Evolutionary conservation across 2,888 invertebrate species (phyloP).

Genomic region (Parelbella ahira): DNA sequence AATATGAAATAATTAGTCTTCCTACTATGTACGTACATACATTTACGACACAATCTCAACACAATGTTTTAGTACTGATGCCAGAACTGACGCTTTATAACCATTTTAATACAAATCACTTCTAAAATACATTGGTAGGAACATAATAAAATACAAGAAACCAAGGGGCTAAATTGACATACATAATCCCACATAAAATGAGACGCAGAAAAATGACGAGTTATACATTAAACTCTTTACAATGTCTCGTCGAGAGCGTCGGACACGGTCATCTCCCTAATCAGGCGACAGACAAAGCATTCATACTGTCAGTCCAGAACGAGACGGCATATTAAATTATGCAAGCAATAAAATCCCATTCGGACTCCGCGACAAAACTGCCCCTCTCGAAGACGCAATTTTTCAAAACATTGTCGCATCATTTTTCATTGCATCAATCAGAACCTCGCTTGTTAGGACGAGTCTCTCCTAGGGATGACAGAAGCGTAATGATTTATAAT

Average conservation of each 20-base stretch:
- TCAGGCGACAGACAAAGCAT: slow-evolving; percentile 47
- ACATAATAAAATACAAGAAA: too few species aligned
- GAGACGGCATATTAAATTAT: slow-evolving; percentile 64
- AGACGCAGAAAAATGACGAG: slow-evolving; percentile 68
- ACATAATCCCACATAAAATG: too few species aligned
- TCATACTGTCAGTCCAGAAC: slow-evolving; percentile 31
- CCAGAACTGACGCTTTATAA: too few species aligned
- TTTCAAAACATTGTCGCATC: slow-evolving; percentile 77
- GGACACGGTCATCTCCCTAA: slow-evolving; percentile 58
- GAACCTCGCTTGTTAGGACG: slow-evolving; percentile 47
- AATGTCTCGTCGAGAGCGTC: slow-evolving; percentile 41
- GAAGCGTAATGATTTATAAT: too few species aligned
- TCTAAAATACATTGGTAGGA: too few species aligned
- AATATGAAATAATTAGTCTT: too few species aligned
- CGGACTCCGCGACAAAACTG: slow-evolving; percentile 53
- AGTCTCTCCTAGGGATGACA: slow-evolving; percentile 51
- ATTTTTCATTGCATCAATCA: slow-evolving; percentile 80
- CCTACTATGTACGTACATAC: too few species aligned
- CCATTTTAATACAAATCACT: too few species aligned
- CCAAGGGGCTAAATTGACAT: too few species aligned
- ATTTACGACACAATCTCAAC: too few species aligned
- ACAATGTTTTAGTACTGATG: too few species aligned
- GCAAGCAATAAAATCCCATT: slow-evolving; percentile 73
- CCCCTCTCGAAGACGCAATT: slow-evolving; percentile 60
- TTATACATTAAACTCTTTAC: slow-evolving; percentile 39